Conservation (phyloP, 2,797 vertebrate genomes). For the Nyctalus aviator region DNA sequence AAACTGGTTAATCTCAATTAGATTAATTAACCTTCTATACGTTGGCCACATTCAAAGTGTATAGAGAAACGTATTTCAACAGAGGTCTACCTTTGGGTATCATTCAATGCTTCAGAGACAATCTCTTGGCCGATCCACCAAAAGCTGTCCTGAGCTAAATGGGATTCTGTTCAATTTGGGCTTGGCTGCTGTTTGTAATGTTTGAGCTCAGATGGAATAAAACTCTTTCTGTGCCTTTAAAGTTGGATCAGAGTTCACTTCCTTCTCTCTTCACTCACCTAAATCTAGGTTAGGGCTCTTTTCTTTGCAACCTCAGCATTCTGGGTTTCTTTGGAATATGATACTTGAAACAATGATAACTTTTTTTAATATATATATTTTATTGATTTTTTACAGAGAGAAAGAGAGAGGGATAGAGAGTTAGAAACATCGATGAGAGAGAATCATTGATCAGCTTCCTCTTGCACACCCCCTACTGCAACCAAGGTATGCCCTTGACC, state of each 20-base stretch:
- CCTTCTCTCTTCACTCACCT: neutral
- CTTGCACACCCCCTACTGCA: too few species aligned
- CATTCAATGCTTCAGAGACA: neutral
- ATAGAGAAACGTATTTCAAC: neutral
- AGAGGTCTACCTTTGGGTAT: neutral
- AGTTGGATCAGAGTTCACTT: neutral
- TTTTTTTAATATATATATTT: too few species aligned
- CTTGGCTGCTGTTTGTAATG: neutral
- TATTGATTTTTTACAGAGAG: too few species aligned
- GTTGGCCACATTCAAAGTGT: neutral
- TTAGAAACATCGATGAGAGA: too few species aligned
- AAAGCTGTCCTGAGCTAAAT: neutral
- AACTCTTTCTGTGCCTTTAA: neutral
- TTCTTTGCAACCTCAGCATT: neutral
- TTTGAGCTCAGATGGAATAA: neutral
- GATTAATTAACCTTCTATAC: neutral
- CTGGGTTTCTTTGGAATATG: neutral
- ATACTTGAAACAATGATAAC: neutral
- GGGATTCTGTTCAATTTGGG: neutral
- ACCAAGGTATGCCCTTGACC: too few species aligned
- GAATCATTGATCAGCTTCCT: too few species aligned
- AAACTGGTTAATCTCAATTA: constrained; percentile 14
- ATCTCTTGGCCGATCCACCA: neutral
- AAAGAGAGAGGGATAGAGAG: too few species aligned
- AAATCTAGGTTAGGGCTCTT: neutral